These are phyloP conservation scores for Epinephelus awoara DNA, from an alignment of 2,797 vertebrate genomes.

Conservation along the genomic window DNA sequence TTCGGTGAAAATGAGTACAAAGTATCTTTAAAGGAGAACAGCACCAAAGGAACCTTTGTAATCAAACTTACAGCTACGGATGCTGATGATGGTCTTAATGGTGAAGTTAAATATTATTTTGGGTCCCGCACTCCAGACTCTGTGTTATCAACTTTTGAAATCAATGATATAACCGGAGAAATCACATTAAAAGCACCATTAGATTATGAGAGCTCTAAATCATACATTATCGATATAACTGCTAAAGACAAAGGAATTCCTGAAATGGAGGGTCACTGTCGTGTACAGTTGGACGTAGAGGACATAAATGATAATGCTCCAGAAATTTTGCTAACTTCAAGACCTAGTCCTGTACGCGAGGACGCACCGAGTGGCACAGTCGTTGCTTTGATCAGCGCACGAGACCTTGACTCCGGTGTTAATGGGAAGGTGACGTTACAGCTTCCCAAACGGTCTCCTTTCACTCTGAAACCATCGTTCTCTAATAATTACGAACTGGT, in stretches of 20 bases:
- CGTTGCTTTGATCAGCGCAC: conserved; percentile 74
- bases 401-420: conserved; percentile 74
- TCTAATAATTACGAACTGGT: conserved; percentile 79
- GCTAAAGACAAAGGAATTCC: conserved; percentile 76
- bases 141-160: conserved; percentile 50
- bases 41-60: conserved; percentile 67
- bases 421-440: conserved; percentile 74
- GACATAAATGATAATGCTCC: conserved; percentile 80
- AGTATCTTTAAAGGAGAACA: conserved; percentile 78
- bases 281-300: conserved; percentile 67
- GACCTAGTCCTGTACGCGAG: conserved; percentile 58
- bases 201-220: conserved; percentile 75
- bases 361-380: conserved; percentile 72
- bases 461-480: conserved; percentile 71
- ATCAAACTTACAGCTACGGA: conserved; percentile 79
- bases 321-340: conserved; percentile 68
- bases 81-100: conserved; percentile 82
- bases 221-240: conserved; percentile 65
- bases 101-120: conserved; percentile 82
- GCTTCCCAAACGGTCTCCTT: conserved; percentile 48
- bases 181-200: conserved; percentile 61
- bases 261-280: conserved; percentile 73
- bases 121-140: conserved; percentile 72
- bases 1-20: conserved; percentile 82
- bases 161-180: conserved; percentile 59